Base-by-base conservation (phyloP, 2,113 vertebrate genomes). In the Bombycilla garrulus region DNA sequence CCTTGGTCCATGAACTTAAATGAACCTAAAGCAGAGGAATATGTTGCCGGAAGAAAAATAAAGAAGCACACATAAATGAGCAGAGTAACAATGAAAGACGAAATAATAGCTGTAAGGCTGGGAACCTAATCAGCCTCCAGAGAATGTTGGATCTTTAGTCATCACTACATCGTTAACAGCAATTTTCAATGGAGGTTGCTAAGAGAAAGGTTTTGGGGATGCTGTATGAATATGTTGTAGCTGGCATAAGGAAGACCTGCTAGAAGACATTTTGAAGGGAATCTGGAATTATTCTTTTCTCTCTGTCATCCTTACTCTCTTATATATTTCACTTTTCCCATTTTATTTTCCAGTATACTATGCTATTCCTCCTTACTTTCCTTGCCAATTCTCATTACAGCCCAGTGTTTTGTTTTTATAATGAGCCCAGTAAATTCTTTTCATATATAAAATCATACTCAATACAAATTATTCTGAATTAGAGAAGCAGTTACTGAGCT, bases 91-190 rank as follows among this genome's bases (percentile, higher is more conserved):
- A 69, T 77, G 92, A 88, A 66, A 95, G 93, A 86, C 81, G 70
- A 94, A 97, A 93, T 90, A 97, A 92, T 88, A 88, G 56, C 70
- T 86, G 54, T 83, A 70, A 83, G 93, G 62, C 61, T 92, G 86
- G 77, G 88, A 91, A 91, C 22, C 16, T 73, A 79, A 69, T 64
- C 74, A 94, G 73, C 81, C 91, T 66, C 24, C 23, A 76, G 64
- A 88, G 74, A 67, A 81, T 21, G 26, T 2, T 79, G 21, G 11
- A 13, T 57, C 84, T 94, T 91, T n/a, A 58, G 50, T 60, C 57
- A 69, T 82, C 45, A 5, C 5, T 58, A 6, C 1, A 0, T 57
- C 44, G 28, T 42, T 81, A 76, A 67, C 23, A 74, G 38, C 54
- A 83, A 50, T 48, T 50, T 92, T 88, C 86, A 92, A 29, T 69